phyloP scores from a whole-genome alignment of 1,140 invertebrate species.

The Plodia interpunctella region DNA sequence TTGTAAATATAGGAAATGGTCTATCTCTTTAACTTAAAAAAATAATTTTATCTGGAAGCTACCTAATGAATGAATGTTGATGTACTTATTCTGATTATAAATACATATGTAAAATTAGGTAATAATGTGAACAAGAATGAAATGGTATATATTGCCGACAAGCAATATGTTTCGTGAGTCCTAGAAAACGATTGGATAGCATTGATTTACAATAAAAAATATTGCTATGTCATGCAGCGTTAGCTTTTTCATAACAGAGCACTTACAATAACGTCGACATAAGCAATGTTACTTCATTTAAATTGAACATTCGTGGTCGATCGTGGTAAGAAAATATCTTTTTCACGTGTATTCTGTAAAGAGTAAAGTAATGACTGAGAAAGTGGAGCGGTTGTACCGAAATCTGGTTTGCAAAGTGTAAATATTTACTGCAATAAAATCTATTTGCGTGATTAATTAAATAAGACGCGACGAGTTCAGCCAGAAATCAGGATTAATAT shows the following conservation, averaged over 20 bases:
- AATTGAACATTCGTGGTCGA: no score
- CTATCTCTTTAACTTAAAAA: no score
- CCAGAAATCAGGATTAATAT: background rate
- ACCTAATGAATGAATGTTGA: no score
- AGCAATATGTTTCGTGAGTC: constrained; percentile 47
- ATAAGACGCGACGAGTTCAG: constrained; percentile 41
- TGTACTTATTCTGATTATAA: no score
- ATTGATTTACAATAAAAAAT: constrained; percentile 61
- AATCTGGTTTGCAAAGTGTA: constrained; percentile 27
- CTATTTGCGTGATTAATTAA: constrained; percentile 56
- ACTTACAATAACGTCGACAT: constrained; percentile 12
- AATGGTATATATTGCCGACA: constrained; percentile 26
- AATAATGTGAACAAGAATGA: background rate
- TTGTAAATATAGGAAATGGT: no score
- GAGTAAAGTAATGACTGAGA: constrained; percentile 10
- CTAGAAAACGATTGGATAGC: constrained; percentile 40
- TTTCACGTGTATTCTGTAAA: constrained; percentile 1
- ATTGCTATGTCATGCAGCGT: constrained; percentile 46
- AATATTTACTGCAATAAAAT: constrained; percentile 63
- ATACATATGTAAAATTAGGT: no score
- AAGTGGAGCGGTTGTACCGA: constrained; percentile 29
- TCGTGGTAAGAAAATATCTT: no score
- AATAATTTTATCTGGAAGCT: no score
- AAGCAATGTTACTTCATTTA: constrained; percentile 10
- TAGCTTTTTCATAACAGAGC: constrained; percentile 30